A percentile compares a stretch with the other conserved stretches of the same genome.
Conservation (phyloP, 2,888 invertebrate genomes). For the Eueremaeus valkanovi region DNA sequence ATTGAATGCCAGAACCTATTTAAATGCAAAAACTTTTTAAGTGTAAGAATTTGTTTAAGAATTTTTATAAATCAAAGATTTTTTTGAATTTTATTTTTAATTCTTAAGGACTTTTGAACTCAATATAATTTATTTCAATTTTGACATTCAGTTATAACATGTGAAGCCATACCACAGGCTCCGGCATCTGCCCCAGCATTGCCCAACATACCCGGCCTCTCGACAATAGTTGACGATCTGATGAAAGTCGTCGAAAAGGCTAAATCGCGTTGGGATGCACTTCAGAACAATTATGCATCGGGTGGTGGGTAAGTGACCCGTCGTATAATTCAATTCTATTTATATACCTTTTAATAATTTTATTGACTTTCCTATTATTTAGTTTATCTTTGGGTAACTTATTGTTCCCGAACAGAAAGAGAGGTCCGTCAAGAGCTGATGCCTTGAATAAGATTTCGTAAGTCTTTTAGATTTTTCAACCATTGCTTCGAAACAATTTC, state of each 20-base stretch:
- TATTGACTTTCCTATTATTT: background rate
- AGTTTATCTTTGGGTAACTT: conserved; percentile 6
- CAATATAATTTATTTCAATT: background rate
- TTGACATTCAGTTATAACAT: background rate
- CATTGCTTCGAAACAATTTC: background rate
- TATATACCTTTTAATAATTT: background rate
- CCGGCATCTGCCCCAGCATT: conserved; percentile 22
- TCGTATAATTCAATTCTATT: too few relatives aligned
- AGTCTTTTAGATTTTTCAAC: background rate
- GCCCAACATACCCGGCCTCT: conserved; percentile 28
- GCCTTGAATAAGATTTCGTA: background rate
- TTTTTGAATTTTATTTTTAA: background rate
- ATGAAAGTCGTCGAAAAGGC: conserved; percentile 27
- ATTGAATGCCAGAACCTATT: too few relatives aligned
- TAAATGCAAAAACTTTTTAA: too few relatives aligned
- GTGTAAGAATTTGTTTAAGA: too few relatives aligned
- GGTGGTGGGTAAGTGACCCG: background rate
- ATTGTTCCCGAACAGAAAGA: conserved; percentile 21
- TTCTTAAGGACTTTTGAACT: background rate
- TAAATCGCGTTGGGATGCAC: conserved; percentile 19
- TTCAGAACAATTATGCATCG: background rate
- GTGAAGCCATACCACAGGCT: conserved; percentile 5
- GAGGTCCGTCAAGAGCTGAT: conserved; percentile 16
- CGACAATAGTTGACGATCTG: conserved; percentile 7
- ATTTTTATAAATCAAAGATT: background rate